Evolutionary conservation across 1,140 invertebrate genomes (phyloP), one percentile per base, ranked within the genome.

Genomic region (Laupala kohalensis): DNA sequence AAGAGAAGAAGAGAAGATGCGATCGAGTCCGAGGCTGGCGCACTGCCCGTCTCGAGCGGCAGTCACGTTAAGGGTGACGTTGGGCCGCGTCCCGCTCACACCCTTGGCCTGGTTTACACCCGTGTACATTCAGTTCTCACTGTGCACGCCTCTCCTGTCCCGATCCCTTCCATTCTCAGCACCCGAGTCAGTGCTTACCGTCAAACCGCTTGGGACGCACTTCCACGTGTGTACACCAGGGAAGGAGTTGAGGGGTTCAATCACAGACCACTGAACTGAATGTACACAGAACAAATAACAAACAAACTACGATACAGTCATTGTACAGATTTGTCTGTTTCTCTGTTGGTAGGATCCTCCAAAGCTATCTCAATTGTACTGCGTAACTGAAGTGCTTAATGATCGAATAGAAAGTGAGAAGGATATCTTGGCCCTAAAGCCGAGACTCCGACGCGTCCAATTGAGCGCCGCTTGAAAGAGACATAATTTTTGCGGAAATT

Each of bases 201-300:
- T 53, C 37, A 53, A 53, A 53, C 37, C 37, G 1, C 37, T 19
- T 53, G 37, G 37, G 37, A 53, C 37, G 37, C 37, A 0, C 9
- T 19, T 68, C 26, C 29, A 73, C 69, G 72, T 70, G 72, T 73
- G 72, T 73, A 73, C 62, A 73, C 72, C 72, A 73, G 72, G 71
- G 69, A 65, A 64, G 72, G 68, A 27, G 66, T 30, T 65, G 72
- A 70, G 72, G 65, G 71, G 65, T 72, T 72, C 71, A n/a, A n/a
- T n/a, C 71, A 72, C 65, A 37, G 15, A 68, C 3, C n/a, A 70
- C 69, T 68, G 72, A 73, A 73, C 72, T 73, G 72, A 73, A 73
- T 73, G 72, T 73, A 73, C 72, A 73, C 72, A 73, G 64, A 73
- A 73, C 67, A 69, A 37, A 73, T 29, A 71, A 73, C 72, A 73